A percentile compares a stretch with the other conserved stretches of the same genome.
phyloP scores from a whole-genome alignment of 2,888 invertebrate species.

The Aphidius colemani region DNA sequence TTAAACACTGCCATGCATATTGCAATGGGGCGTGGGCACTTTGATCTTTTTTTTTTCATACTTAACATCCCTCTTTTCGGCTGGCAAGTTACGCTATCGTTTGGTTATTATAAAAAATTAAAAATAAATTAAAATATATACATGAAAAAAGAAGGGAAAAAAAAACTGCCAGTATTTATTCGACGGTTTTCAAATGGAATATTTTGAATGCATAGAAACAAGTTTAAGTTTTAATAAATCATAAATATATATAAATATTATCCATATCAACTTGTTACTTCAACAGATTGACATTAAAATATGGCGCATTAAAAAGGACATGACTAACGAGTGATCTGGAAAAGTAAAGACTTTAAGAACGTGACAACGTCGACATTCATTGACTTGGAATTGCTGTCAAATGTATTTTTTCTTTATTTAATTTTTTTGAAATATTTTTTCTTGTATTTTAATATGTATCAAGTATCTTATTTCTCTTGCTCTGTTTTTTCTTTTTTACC shows the following conservation, averaged over 20 bases:
- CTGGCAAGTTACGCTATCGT: not conserved
- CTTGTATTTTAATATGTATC: not conserved
- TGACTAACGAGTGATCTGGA: conserved; percentile 25
- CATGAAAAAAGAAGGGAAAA: not conserved
- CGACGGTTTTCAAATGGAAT: conserved; percentile 56
- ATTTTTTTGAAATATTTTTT: not conserved
- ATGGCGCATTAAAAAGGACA: conserved; percentile 4
- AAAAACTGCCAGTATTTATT: conserved; percentile 52
- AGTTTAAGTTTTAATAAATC: conserved; percentile 39
- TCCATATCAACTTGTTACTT: conserved; percentile 18
- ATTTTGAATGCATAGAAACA: conserved; percentile 55
- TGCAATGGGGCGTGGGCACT: conserved; percentile 8
- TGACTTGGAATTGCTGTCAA: not conserved
- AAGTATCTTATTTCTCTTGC: not conserved
- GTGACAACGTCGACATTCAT: not conserved
- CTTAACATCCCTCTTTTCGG: not conserved
- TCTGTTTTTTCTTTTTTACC: not conserved
- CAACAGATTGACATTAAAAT: conserved; percentile 4
- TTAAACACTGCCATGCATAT: conserved; percentile 7
- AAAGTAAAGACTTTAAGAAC: conserved; percentile 3
- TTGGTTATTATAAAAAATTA: too few species aligned
- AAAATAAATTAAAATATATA: not conserved
- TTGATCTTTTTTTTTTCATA: not conserved
- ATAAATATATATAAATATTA: too few species aligned
- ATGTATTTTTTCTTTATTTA: not conserved